Base-by-base conservation (phyloP, 2,888 invertebrate species). In the Euphydryas editha region DNA sequence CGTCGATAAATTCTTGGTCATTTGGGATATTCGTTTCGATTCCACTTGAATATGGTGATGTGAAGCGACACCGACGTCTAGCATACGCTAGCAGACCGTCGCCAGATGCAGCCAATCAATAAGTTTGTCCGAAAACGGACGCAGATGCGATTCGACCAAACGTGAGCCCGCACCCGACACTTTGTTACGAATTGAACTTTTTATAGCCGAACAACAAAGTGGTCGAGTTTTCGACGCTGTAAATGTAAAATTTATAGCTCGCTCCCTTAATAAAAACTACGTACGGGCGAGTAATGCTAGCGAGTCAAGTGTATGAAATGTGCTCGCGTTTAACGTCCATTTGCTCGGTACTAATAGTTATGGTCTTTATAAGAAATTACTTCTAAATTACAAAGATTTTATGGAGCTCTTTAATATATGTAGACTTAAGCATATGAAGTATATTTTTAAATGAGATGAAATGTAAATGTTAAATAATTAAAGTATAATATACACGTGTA, bases 211-310 rank as follows among this genome's bases (percentile, higher is more conserved):
- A 78, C 80, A 79, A 84, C 86, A 84, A 83, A 84, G 82, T 86
- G 81, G 80, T 78, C 74, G 80, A 81, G 82, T 84, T 88, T 86
- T 81, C 81, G 78, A 79, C 77, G 81, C 75, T 81, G 81, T 86
- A 81, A 84, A 85, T 84, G 81, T 82, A 77, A 80, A 87, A 88
- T 88, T 87, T 87, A 88, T 85, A 75, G 82, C 77, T 81, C 80
- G 77, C 81, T 81, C 80, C 81, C 82, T 85, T 85, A 82, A 84
- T 84, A 85, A 86, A 85, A 87, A 82, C 80, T 81, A 81, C 81
- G 78, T 79, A 80, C 77, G 71, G 73, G 69, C 75, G 71, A 74
- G 75, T 78, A 74, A 76, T 77, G 72, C 70, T 67, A 69, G 69
- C 67, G 75, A 78, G 76, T 76, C 73, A 71, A 75, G 74, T 72